phyloP scores from a whole-genome alignment of 2,797 vertebrate genomes.

The Siniperca undulata region DNA sequence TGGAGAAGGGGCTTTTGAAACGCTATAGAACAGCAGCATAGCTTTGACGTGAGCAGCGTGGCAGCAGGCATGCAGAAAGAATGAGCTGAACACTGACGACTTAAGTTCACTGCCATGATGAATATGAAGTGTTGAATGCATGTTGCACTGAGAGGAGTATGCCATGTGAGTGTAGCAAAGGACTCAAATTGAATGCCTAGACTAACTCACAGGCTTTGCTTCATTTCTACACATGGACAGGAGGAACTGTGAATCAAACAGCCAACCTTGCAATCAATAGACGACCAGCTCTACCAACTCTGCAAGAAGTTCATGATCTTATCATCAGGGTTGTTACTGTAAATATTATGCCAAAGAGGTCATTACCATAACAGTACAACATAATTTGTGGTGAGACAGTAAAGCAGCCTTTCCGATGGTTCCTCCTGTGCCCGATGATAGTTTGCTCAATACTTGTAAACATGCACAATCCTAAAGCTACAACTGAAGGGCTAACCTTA shows the following conservation, averaged over 20 bases:
- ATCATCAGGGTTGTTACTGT: background rate
- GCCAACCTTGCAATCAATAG: background rate
- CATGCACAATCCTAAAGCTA: background rate
- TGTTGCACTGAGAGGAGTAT: background rate
- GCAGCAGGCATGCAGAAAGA: background rate
- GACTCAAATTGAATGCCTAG: background rate
- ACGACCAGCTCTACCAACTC: background rate
- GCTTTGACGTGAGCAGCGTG: background rate
- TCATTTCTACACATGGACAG: background rate
- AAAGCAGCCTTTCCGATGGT: background rate
- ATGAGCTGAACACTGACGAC: background rate
- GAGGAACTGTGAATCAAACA: too few relatives aligned
- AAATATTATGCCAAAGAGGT: background rate
- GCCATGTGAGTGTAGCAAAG: background rate
- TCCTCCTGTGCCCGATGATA: background rate
- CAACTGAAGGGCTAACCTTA: background rate
- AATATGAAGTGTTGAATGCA: background rate
- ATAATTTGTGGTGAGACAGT: background rate
- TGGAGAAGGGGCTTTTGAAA: constrained; percentile 10
- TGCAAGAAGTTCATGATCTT: background rate
- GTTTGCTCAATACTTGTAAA: background rate
- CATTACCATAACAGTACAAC: background rate
- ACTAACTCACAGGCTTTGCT: background rate
- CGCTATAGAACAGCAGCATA: background rate
- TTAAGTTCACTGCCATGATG: background rate